These are phyloP conservation scores for Orussus abietinus DNA, from an alignment of 1,140 invertebrate genomes.

Conservation along the genomic window DNA sequence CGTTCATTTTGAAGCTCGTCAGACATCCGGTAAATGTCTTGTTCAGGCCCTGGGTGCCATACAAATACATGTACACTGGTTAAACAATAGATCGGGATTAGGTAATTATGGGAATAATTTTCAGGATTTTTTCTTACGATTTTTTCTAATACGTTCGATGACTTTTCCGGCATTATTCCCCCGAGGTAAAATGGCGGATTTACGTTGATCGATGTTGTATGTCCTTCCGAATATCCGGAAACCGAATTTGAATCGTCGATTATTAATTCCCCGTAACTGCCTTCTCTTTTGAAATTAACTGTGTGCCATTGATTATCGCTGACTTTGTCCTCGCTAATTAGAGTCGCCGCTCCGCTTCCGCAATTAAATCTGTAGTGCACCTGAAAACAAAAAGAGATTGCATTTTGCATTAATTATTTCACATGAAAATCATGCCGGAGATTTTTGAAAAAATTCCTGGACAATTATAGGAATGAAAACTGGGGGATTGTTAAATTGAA, in stretches of 20 bases:
- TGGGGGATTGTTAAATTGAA: no score
- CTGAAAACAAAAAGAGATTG: constrained; percentile 34
- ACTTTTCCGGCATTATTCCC: constrained; percentile 55
- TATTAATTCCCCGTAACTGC: constrained; percentile 60
- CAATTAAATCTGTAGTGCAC: constrained; percentile 71
- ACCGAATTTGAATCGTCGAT: constrained; percentile 63
- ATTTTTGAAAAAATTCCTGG: no score
- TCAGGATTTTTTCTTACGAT: constrained; percentile 40
- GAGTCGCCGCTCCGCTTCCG: constrained; percentile 62
- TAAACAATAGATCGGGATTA: not conserved
- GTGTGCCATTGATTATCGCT: constrained; percentile 89
- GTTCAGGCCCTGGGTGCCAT: constrained; percentile 59
- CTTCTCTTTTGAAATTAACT: constrained; percentile 59
- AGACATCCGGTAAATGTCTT: constrained; percentile 84
- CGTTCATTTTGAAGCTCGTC: constrained; percentile 72
- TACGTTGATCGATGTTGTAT: constrained; percentile 60
- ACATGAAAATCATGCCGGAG: no score
- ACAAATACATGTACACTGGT: constrained; percentile 20
- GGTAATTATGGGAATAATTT: no score
- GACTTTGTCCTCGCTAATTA: constrained; percentile 58
- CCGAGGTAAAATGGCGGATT: constrained; percentile 76
- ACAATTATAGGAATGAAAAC: no score
- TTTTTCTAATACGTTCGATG: constrained; percentile 25
- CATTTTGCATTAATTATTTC: not conserved
- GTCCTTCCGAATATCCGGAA: constrained; percentile 56